Percentiles rank a stretch among this genome's conserved stretches.
phyloP scores from a whole-genome alignment of 1,140 invertebrate species.

The Drosophila athabasca region DNA sequence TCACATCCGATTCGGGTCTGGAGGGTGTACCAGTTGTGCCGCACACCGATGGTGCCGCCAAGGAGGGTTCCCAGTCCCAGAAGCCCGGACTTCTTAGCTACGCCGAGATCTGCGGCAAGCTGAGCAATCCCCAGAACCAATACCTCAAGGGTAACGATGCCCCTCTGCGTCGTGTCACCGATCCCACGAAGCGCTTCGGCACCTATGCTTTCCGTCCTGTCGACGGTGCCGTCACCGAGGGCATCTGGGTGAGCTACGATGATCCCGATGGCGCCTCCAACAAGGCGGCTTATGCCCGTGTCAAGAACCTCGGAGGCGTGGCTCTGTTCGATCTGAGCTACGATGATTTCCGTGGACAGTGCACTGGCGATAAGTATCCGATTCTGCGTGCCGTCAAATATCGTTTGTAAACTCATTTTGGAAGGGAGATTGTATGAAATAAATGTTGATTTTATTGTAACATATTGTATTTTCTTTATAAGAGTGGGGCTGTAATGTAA shows the following conservation, averaged over 20 bases:
- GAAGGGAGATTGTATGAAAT: slow-evolving; percentile 1
- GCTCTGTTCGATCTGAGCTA: slow-evolving; percentile 91
- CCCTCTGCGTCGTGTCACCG: slow-evolving; percentile 87
- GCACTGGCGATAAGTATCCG: slow-evolving; percentile 90
- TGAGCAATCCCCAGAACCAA: slow-evolving; percentile 87
- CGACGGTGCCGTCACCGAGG: slow-evolving; percentile 87
- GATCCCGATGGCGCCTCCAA: slow-evolving; percentile 92
- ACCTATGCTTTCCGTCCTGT: slow-evolving; percentile 89
- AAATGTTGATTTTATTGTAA: slow-evolving; percentile 7
- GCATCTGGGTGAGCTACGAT: slow-evolving; percentile 96
- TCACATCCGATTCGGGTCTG: slow-evolving; percentile 88
- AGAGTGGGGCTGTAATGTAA: background rate
- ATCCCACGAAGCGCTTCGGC: slow-evolving; percentile 90
- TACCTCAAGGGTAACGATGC: slow-evolving; percentile 86
- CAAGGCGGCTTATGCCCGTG: slow-evolving; percentile 90
- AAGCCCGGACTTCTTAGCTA: slow-evolving; percentile 91
- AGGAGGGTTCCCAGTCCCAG: slow-evolving; percentile 87
- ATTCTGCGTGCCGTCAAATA: slow-evolving; percentile 87
- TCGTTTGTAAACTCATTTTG: slow-evolving; percentile 83
- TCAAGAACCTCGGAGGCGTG: slow-evolving; percentile 91
- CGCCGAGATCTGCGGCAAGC: slow-evolving; percentile 90
- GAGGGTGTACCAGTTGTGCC: slow-evolving; percentile 90
- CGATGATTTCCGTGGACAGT: slow-evolving; percentile 93
- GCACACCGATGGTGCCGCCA: slow-evolving; percentile 87
- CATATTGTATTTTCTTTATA: background rate